Evolutionary conservation across 2,888 invertebrate genomes (phyloP).

Genomic region (Ochropleura leucogaster): DNA sequence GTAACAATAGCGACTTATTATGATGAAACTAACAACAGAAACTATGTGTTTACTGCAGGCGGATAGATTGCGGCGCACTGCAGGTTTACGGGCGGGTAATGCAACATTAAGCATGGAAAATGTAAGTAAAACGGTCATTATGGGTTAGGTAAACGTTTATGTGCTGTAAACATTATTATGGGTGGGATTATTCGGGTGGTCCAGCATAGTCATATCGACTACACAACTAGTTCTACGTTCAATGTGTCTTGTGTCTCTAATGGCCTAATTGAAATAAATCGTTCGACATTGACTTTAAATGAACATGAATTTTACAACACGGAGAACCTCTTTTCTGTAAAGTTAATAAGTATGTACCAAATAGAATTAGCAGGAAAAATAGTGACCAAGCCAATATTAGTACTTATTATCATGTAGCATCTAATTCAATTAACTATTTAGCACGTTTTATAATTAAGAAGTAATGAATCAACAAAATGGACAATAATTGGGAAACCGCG

Average conservation of each 20-base stretch:
- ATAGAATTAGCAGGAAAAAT: no score
- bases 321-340: background rate
- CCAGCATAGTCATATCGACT: background rate
- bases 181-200: slow-evolving; percentile 23
- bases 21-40: slow-evolving; percentile 37
- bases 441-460: slow-evolving; percentile 29
- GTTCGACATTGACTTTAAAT: background rate
- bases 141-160: slow-evolving; percentile 2
- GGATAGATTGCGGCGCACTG: slow-evolving; percentile 8
- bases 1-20: slow-evolving; percentile 47
- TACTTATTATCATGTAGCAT: background rate
- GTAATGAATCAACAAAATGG: slow-evolving; percentile 26
- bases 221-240: background rate
- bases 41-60: slow-evolving; percentile 29
- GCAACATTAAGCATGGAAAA: slow-evolving; percentile 8
- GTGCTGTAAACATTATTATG: background rate
- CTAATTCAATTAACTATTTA: slow-evolving; percentile 24
- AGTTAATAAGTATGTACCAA: background rate
- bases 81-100: slow-evolving; percentile 10
- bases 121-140: slow-evolving; percentile 16
- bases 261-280: background rate
- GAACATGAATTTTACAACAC: background rate
- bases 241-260: background rate
- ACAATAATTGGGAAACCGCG: slow-evolving; percentile 32
- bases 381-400: slow-evolving; percentile 2